Percentiles rank a stretch among this genome's conserved stretches.
Evolutionary conservation across 1,140 invertebrate species (phyloP).

Genomic region (Pseudomyrmex concolor): DNA sequence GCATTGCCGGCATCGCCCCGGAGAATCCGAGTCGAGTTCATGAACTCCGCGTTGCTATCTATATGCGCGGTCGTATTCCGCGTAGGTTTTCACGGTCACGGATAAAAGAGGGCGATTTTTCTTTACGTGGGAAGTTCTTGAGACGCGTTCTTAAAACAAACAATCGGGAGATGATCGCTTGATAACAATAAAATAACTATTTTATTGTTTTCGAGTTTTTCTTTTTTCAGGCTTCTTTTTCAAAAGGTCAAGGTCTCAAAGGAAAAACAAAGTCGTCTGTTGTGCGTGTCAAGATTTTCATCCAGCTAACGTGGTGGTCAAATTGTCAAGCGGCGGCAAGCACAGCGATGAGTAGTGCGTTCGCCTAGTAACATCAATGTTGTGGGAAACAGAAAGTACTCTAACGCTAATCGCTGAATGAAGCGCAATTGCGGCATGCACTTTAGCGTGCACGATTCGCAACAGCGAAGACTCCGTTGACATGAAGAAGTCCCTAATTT

Average conservation of each 20-base stretch:
- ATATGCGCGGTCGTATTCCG: constrained; percentile 53
- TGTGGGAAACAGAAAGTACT: background rate
- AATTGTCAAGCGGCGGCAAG: too few relatives aligned
- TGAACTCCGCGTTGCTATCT: constrained; percentile 63
- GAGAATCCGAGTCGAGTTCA: constrained; percentile 56
- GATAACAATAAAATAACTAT: background rate
- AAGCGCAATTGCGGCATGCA: constrained; percentile 18
- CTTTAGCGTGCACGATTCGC: constrained; percentile 11
- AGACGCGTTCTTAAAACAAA: too few relatives aligned
- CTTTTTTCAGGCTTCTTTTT: background rate
- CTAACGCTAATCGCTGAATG: constrained; percentile 32
- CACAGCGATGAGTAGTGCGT: background rate
- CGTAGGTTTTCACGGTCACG: constrained; percentile 69
- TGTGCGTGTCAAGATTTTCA: background rate
- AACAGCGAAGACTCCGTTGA: background rate
- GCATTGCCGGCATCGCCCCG: constrained; percentile 66
- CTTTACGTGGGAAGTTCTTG: background rate
- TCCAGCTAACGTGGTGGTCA: constrained; percentile 10
- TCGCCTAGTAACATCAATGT: constrained; percentile 21
- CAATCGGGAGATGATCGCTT: background rate
- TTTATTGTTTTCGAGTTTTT: background rate
- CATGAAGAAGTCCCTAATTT: constrained; percentile 54
- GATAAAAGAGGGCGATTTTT: constrained; percentile 68
- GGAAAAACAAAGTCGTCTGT: background rate
- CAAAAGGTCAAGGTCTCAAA: background rate